phyloP scores from a whole-genome alignment of 1,140 invertebrate genomes.

The Brachionus plicatilis region DNA sequence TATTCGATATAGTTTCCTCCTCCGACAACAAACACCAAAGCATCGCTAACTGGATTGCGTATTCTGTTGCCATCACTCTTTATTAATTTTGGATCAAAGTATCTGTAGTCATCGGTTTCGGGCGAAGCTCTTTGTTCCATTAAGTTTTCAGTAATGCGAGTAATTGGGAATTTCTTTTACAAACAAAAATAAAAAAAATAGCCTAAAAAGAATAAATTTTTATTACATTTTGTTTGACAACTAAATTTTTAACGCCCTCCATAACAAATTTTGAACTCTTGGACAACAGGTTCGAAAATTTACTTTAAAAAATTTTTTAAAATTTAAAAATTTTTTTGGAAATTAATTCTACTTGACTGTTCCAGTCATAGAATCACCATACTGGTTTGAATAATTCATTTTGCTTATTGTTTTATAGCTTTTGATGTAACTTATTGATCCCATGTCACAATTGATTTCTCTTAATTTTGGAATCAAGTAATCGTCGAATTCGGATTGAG shows the following conservation, averaged over 20 bases:
- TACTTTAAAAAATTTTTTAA: conserved; percentile 59
- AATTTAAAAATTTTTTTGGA: not conserved
- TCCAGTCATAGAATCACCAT: conserved; percentile 85
- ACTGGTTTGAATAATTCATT: conserved; percentile 44
- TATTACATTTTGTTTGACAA: conserved; percentile 89
- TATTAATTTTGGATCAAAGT: conserved; percentile 84
- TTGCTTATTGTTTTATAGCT: conserved; percentile 30
- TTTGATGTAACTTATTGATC: not conserved
- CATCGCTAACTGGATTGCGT: conserved; percentile 48
- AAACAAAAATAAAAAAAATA: not conserved
- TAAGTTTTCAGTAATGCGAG: conserved; percentile 80
- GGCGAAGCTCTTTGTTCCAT: conserved; percentile 68
- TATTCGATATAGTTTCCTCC: conserved; percentile 99
- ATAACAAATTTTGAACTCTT: conserved; percentile 97
- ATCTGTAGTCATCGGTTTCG: conserved; percentile 78
- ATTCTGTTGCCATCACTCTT: conserved; percentile 17
- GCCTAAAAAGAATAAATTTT: not conserved
- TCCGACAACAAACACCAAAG: conserved; percentile 91
- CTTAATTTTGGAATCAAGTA: conserved; percentile 68
- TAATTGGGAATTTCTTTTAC: conserved; percentile 75
- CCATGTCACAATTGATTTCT: conserved; percentile 44
- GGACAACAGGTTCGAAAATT: conserved; percentile 95
- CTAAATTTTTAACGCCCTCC: conserved; percentile 98
- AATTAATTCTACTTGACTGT: conserved; percentile 57
- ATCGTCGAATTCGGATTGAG: conserved; percentile 75